Percentiles rank a stretch among this genome's conserved stretches.
Evolutionary conservation across 2,797 vertebrate genomes (phyloP).

Genomic region (Ambastaia sidthimunki): DNA sequence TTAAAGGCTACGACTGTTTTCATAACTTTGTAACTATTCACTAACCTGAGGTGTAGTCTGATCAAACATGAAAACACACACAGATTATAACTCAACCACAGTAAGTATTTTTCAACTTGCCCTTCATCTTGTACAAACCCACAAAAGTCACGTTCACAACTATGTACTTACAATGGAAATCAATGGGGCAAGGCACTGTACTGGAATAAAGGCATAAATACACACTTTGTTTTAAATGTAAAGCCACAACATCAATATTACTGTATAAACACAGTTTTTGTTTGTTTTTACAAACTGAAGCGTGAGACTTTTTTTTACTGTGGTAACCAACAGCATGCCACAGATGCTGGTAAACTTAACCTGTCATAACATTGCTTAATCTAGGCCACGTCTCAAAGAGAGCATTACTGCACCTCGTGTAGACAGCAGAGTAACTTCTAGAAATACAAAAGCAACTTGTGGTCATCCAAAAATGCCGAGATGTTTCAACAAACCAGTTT

Average conservation of each 20-base stretch:
- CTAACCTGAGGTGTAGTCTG: slow-evolving; percentile 2
- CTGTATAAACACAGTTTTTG: background rate
- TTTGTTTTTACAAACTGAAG: background rate
- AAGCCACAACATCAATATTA: background rate
- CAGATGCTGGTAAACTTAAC: background rate
- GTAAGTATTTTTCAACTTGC: background rate
- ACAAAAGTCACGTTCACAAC: background rate
- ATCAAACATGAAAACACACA: slow-evolving; percentile 20
- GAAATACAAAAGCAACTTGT: background rate
- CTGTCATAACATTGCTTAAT: background rate
- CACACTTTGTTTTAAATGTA: background rate
- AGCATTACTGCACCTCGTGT: background rate
- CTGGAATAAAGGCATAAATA: background rate
- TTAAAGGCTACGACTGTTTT: background rate
- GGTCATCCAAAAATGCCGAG: background rate
- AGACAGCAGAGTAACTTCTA: background rate
- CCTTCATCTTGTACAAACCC: background rate
- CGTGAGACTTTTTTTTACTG: background rate
- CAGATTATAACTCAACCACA: background rate
- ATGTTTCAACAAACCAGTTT: background rate
- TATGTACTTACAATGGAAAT: too few species aligned
- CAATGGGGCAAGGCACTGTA: background rate
- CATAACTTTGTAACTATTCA: background rate
- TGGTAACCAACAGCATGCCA: background rate
- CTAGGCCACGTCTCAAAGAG: background rate